A percentile compares a stretch with the other conserved stretches of the same genome.
These are phyloP conservation scores for Zonitis immaculata DNA, from an alignment of 2,888 invertebrate genomes.

Conservation along the genomic window DNA sequence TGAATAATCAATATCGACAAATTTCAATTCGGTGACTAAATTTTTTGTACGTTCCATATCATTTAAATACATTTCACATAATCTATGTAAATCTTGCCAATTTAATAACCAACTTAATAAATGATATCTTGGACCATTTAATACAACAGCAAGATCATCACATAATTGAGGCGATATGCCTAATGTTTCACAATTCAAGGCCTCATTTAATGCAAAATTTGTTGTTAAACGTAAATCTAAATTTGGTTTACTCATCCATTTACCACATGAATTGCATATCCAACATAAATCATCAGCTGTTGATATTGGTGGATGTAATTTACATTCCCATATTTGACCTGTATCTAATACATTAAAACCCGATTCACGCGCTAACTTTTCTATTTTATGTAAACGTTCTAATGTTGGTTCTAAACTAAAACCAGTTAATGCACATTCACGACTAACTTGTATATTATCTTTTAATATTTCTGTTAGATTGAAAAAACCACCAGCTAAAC, in stretches of 20 bases:
- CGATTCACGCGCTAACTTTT: constrained; percentile 51
- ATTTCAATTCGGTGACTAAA: constrained; percentile 67
- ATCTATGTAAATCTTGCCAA: constrained; percentile 54
- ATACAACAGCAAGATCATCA: constrained; percentile 65
- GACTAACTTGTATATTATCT: constrained; percentile 57
- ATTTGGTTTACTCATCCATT: constrained; percentile 44
- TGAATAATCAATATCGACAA: constrained; percentile 66
- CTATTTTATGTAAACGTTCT: constrained; percentile 56
- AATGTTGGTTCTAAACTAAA: constrained; percentile 69
- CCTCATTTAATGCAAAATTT: constrained; percentile 47
- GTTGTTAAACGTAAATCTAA: constrained; percentile 38
- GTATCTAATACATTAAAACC: constrained; percentile 50
- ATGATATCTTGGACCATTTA: constrained; percentile 67
- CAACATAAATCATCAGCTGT: constrained; percentile 40
- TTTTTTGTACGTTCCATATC: constrained; percentile 59
- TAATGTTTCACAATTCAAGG: constrained; percentile 55
- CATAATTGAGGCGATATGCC: constrained; percentile 62
- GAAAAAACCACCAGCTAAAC: constrained; percentile 59
- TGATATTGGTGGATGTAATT: constrained; percentile 41
- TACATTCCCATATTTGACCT: constrained; percentile 45
- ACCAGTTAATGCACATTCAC: constrained; percentile 70
- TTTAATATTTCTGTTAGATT: constrained; percentile 59
- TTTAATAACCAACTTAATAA: constrained; percentile 66
- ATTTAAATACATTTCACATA: constrained; percentile 56
- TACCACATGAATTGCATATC: constrained; percentile 42